Evolutionary conservation across 1,140 invertebrate genomes (phyloP).

Genomic region (Papilio polytes): DNA sequence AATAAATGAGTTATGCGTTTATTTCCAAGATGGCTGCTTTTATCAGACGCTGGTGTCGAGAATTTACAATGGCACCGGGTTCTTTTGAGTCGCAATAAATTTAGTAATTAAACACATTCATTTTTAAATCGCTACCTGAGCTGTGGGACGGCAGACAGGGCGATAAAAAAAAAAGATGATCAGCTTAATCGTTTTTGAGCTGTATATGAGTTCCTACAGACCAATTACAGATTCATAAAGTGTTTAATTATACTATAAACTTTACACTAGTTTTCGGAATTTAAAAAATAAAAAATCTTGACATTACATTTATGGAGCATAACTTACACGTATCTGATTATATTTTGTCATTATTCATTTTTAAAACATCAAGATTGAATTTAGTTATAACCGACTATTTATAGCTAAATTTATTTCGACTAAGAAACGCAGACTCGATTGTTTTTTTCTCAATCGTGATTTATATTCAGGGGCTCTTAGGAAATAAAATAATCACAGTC

Average conservation of each 20-base stretch:
- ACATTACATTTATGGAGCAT: not conserved
- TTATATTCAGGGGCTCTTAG: conserved; percentile 80
- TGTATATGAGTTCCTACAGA: not conserved
- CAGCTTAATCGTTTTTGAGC: not conserved
- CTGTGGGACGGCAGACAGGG: not conserved
- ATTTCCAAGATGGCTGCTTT: conserved; percentile 71
- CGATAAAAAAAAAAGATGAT: conserved; percentile 5
- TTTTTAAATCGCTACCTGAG: conserved; percentile 32
- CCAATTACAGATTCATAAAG: not conserved
- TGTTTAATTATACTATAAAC: not conserved
- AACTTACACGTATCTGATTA: not conserved
- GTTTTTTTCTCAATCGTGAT: conserved; percentile 80
- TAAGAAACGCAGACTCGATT: conserved; percentile 67
- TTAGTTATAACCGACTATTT: conserved; percentile 37
- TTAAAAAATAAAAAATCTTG: no score
- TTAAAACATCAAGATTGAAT: not conserved
- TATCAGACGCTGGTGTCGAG: conserved; percentile 59
- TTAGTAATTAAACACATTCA: conserved; percentile 36
- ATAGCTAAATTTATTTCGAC: conserved; percentile 66
- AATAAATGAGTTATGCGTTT: conserved; percentile 79
- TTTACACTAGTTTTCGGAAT: not conserved
- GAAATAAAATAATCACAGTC: conserved; percentile 83
- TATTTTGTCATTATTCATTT: not conserved
- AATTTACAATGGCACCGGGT: conserved; percentile 59
- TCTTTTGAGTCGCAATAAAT: conserved; percentile 46